These are phyloP conservation scores for Pseudomyrmex concolor DNA, from an alignment of 1,140 invertebrate species.

Conservation along the genomic window DNA sequence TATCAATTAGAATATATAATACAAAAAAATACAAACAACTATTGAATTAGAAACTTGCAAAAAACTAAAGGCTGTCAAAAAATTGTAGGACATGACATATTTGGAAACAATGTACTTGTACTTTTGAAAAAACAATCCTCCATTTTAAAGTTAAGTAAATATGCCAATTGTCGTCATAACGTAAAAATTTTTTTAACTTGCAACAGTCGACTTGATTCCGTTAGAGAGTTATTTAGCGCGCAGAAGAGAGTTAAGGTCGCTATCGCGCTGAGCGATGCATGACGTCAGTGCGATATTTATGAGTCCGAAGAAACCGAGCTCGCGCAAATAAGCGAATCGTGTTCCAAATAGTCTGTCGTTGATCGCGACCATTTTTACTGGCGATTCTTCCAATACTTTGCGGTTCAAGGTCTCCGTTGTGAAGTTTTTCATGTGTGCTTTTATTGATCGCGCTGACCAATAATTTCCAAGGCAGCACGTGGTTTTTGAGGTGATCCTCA, in stretches of 20 bases:
- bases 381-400: not conserved
- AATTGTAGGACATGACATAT: no score
- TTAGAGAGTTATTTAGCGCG: slow-evolving; percentile 17
- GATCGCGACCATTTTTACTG: not conserved
- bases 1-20: no score
- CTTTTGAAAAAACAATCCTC: not conserved
- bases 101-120: no score
- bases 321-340: slow-evolving; percentile 33
- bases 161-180: not conserved
- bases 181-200: slow-evolving; percentile 5
- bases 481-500: slow-evolving; percentile 50
- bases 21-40: no score
- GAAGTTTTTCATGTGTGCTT: slow-evolving; percentile 16
- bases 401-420: slow-evolving; percentile 2
- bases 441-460: slow-evolving; percentile 14
- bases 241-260: slow-evolving; percentile 57
- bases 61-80: no score
- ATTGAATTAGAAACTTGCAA: no score
- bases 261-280: slow-evolving; percentile 37
- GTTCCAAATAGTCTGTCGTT: slow-evolving; percentile 21
- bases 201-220: slow-evolving; percentile 8
- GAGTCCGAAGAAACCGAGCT: slow-evolving; percentile 50
- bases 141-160: slow-evolving; percentile 5
- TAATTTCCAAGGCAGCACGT: slow-evolving; percentile 39
- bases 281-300: slow-evolving; percentile 44